These are phyloP conservation scores for Pseudomyrmex pallidus DNA, from an alignment of 1,140 invertebrate species.

Conservation along the genomic window DNA sequence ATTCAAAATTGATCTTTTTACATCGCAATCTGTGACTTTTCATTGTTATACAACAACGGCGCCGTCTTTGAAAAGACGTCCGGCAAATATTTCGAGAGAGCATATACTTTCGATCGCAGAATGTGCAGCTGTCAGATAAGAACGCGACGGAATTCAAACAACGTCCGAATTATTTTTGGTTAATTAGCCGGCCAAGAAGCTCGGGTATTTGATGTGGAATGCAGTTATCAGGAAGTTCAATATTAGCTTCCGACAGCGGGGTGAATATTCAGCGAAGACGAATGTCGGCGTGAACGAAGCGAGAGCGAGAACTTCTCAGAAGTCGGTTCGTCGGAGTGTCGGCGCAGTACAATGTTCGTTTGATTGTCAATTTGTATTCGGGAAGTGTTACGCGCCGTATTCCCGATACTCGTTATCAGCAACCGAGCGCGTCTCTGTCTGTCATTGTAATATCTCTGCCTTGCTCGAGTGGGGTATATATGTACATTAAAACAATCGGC, in stretches of 20 bases:
- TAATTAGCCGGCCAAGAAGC: slow-evolving; percentile 46
- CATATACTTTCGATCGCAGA: too few species aligned
- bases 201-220: slow-evolving; percentile 45
- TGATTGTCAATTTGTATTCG: slow-evolving; percentile 61
- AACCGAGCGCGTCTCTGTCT: slow-evolving; percentile 9
- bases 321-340: slow-evolving; percentile 23
- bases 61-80: too few species aligned
- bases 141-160: slow-evolving; percentile 32
- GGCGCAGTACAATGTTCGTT: slow-evolving; percentile 35
- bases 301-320: slow-evolving; percentile 29
- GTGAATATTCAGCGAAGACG: slow-evolving; percentile 51
- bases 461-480: neutral
- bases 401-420: slow-evolving; percentile 46
- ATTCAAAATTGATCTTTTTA: too few species aligned
- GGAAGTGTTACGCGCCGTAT: slow-evolving; percentile 36
- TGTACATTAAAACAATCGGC: slow-evolving; percentile 5
- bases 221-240: slow-evolving; percentile 58
- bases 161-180: slow-evolving; percentile 39
- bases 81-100: too few species aligned
- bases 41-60: too few species aligned
- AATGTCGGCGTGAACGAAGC: slow-evolving; percentile 52
- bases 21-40: too few species aligned
- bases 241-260: slow-evolving; percentile 46
- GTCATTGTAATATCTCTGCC: slow-evolving; percentile 2
- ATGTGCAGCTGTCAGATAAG: too few species aligned